phyloP scores from a whole-genome alignment of 2,113 vertebrate genomes.

The Cryptoleucopteryx plumbea region DNA sequence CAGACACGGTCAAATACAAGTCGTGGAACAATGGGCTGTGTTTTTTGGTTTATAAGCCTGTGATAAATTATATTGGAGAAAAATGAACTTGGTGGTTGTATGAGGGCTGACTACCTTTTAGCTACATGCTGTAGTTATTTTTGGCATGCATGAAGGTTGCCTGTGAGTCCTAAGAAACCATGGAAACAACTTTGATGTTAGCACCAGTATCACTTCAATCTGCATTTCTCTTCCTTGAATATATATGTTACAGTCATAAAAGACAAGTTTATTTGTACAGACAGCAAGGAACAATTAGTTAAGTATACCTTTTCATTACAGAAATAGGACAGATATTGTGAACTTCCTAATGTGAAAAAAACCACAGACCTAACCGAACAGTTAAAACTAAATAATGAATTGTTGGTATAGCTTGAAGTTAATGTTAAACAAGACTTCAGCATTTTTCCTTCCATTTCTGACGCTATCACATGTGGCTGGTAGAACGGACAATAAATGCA shows the following conservation, averaged over 20 bases:
- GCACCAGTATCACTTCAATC: not conserved
- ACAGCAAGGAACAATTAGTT: not conserved
- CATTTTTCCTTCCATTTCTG: not conserved
- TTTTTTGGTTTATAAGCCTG: not conserved
- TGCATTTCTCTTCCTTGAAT: not conserved
- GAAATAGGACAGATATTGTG: not conserved
- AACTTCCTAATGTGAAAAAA: not conserved
- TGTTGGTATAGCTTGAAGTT: not conserved
- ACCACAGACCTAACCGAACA: not conserved
- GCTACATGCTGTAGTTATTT: not conserved
- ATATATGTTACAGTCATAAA: not conserved
- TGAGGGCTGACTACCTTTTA: not conserved
- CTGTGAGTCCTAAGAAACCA: not conserved
- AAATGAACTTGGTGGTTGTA: not conserved
- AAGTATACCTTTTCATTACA: not conserved
- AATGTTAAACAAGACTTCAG: not conserved
- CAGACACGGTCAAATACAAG: not conserved
- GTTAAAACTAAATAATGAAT: not conserved
- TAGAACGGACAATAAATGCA: not conserved
- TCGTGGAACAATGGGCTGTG: not conserved
- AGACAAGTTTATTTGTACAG: not conserved
- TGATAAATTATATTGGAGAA: not conserved
- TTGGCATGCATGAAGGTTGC: not conserved
- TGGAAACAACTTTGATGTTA: not conserved
- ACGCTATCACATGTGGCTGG: not conserved